Evolutionary conservation across 2,888 invertebrate genomes (phyloP), one percentile per base, ranked within the genome.

Genomic region (Tiphia femorata): DNA sequence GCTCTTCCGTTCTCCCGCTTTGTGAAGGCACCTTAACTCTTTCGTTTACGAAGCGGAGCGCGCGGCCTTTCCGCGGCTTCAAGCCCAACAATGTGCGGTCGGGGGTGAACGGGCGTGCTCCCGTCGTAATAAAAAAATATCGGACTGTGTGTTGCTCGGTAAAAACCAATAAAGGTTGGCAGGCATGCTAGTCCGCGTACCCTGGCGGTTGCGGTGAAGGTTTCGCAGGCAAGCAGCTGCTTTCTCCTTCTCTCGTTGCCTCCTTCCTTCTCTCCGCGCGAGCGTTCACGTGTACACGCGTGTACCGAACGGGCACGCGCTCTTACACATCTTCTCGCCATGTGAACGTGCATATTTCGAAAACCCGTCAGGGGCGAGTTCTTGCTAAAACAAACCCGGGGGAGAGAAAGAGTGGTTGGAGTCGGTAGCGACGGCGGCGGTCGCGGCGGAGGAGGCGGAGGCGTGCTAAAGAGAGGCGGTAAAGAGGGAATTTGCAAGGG

Each of bases 401-500:
- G 55, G 66, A 72, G 77, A 75, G 73, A 75, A 74, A 73, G 74
- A 71, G 77, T 69, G 66, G 67, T 67, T 52, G 68, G 61, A 54
- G 38, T 35, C 49, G 50, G 59, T 49, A 59, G 56, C 61, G 42
- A 23, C 10, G 71, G 63, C 64, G 57, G 49, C 53, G 63, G 47
- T 51, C 54, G 49, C 55, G 59, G 56, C 64, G 25, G 67, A 27
- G 49, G 50, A 59, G 70, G 65, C 63, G 71, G 72, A 59, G 74
- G 75, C 63, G 70, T 66, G 71, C 72, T 70, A 61, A 72, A 63
- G 72, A 64, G 71, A 77, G 78, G 77, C 75, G 78, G 80, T 78
- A 76, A 78, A 79, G 78, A 80, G 78, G 65, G 76, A 80, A 81
- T 80, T 80, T 76, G 77, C 80, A 79, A 78, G 78, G 78, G 79